These are phyloP conservation scores for Scolopax mira DNA, from an alignment of 2,113 vertebrate genomes.

Conservation along the genomic window DNA sequence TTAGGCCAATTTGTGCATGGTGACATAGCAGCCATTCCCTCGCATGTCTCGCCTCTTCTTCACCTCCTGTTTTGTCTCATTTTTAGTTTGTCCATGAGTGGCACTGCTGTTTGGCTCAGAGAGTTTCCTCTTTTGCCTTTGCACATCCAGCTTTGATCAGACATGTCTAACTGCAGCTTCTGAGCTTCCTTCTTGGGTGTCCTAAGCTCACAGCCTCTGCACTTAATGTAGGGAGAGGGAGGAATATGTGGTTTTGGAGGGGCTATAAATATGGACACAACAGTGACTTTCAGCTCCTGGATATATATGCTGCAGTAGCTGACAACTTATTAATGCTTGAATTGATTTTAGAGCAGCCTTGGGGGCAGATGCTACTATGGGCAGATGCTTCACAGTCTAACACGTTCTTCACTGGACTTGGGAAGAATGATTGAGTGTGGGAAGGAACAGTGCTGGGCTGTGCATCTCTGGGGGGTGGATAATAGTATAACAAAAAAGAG, in stretches of 20 bases:
- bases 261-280: neutral
- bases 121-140: neutral
- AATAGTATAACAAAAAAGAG: neutral
- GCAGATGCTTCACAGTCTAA: slow-evolving; percentile 30
- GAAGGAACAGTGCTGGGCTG: neutral
- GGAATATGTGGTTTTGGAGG: neutral
- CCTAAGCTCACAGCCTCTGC: neutral
- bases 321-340: slow-evolving; percentile 19
- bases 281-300: neutral
- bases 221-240: neutral
- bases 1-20: slow-evolving; percentile 57
- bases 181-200: neutral
- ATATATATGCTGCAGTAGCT: neutral
- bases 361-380: slow-evolving; percentile 6
- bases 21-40: slow-evolving; percentile 50
- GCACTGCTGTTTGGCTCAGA: neutral
- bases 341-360: slow-evolving; percentile 30
- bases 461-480: neutral
- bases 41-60: neutral
- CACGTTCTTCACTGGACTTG: neutral
- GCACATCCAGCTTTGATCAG: neutral
- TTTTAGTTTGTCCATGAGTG: neutral
- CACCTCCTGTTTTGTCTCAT: neutral
- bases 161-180: neutral
- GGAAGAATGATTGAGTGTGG: neutral